These are phyloP conservation scores for Phoebastria nigripes DNA, from an alignment of 2,797 vertebrate species.

Conservation along the genomic window DNA sequence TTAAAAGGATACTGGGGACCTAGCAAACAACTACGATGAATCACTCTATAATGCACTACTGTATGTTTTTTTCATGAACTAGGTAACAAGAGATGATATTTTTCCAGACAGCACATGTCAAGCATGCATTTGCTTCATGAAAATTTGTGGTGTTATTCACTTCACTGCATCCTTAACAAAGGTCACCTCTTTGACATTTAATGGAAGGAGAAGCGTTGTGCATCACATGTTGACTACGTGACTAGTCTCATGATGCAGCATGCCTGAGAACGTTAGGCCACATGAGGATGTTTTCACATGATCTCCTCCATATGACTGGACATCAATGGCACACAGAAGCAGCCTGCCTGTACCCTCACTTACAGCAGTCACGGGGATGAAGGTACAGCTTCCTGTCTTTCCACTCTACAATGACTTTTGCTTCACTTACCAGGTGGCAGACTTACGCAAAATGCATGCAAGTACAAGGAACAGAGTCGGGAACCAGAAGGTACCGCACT, in stretches of 20 bases:
- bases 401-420: neutral
- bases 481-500: neutral
- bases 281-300: neutral
- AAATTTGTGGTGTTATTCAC: neutral
- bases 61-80: neutral
- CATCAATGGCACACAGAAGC: neutral
- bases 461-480: neutral
- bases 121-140: neutral
- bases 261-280: neutral
- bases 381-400: neutral
- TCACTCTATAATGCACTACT: neutral
- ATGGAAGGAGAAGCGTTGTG: neutral
- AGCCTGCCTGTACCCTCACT: neutral
- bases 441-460: neutral
- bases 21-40: neutral
- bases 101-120: neutral
- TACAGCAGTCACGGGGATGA: neutral
- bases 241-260: neutral
- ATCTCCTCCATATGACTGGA: neutral
- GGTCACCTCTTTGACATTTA: neutral
- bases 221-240: rapidly evolving
- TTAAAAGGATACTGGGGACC: neutral
- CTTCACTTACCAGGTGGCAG: neutral
- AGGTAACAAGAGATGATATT: neutral
- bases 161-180: neutral